These are phyloP conservation scores for Ondatra zibethicus DNA, from an alignment of 2,113 vertebrate species.

Conservation along the genomic window DNA sequence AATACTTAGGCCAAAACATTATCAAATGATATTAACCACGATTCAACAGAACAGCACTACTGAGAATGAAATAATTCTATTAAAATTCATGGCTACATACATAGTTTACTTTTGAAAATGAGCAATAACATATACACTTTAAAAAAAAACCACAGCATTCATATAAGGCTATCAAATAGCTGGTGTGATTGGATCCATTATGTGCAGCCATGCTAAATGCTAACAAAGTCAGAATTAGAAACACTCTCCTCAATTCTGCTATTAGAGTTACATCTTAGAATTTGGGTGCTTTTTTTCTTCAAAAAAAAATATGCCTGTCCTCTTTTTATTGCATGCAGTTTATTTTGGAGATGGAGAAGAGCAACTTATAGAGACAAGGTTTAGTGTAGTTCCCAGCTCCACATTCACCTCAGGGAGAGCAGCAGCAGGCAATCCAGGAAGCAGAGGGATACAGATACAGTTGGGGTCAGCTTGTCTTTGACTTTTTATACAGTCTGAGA, in stretches of 20 bases:
- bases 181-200: conserved; percentile 23
- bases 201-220: neutral
- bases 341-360: neutral
- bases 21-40: conserved; percentile 45
- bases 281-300: neutral
- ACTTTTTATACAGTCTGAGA: neutral
- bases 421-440: neutral
- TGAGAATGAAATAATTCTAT: conserved; percentile 60
- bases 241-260: neutral
- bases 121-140: neutral
- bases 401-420: neutral
- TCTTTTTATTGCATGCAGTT: neutral
- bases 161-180: conserved; percentile 32
- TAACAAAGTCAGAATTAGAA: conserved; percentile 13
- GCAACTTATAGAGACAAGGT: neutral
- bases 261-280: neutral
- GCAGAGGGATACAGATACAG: neutral
- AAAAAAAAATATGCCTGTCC: neutral
- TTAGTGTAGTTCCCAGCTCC: neutral
- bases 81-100: conserved; percentile 61
- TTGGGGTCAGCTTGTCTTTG: neutral
- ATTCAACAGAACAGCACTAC: conserved; percentile 8
- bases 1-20: conserved; percentile 60
- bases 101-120: conserved; percentile 62
- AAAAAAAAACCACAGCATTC: neutral